Evolutionary conservation across 2,113 vertebrate genomes (phyloP), one percentile per base, ranked within the genome.

Genomic region (Oreochromis tanganicae): DNA sequence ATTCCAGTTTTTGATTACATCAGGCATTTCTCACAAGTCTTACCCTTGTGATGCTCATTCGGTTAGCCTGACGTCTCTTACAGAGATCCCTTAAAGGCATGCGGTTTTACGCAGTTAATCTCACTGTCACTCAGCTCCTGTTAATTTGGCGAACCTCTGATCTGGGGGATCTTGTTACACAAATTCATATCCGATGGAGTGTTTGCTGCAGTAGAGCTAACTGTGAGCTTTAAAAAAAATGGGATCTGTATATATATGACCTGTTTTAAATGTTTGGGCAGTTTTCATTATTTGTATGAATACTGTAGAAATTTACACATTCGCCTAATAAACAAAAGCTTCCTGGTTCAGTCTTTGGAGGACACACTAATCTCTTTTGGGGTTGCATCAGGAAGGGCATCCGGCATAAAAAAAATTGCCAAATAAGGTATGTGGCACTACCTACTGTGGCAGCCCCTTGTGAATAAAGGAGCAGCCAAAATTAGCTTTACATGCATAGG

Each of bases 111-210:
- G 7, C 46, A 56, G 50, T 85, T 75, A 38, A n/a, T 78, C 73
- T 32, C 46, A 34, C 46, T 52, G 80, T 91, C 89, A 88, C 46
- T 89, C 83, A 86, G 9, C 66, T 6, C 68, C 85, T 85, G 71
- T 36, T 93, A 89, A 93, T 92, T 57, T 79, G 34, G 34, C 5
- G 21, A 87, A 86, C 79, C 78, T 85, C 85, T 93, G 85, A 91
- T 89, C 50, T 86, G 38, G 36, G 56, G 34, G 87, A 73, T 92
- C 88, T 71, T 56, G 82, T 90, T 89, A 83, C 87, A 88, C 63
- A 83, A 50, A 16, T 56, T 84, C 52, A 86, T 61, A 79, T 36
- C 19, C 3, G 12, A 57, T 54, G 84, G 59, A 50, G 57, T 80
- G 78, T 90, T 80, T 80, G 24, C 21, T 89, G 63, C 71, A 24